These are phyloP conservation scores for Bungarus multicinctus DNA, from an alignment of 2,113 vertebrate genomes.

Conservation along the genomic window DNA sequence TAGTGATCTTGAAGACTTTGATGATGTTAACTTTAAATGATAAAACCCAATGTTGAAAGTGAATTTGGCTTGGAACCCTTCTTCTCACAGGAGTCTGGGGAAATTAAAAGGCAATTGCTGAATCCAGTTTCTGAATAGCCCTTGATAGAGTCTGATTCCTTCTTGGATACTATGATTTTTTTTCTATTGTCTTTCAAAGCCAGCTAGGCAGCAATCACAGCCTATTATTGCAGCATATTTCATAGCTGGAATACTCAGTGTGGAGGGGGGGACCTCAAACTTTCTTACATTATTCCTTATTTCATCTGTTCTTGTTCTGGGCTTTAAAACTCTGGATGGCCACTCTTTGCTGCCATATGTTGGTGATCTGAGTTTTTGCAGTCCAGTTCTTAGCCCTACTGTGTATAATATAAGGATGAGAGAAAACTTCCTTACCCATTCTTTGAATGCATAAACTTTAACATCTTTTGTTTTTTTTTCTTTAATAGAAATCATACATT, in stretches of 20 bases:
- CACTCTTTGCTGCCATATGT: background rate
- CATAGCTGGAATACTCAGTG: background rate
- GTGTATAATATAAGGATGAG: background rate
- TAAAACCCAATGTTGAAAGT: background rate
- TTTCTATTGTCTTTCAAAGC: background rate
- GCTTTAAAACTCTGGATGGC: background rate
- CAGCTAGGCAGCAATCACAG: background rate
- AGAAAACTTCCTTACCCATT: background rate
- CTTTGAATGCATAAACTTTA: background rate
- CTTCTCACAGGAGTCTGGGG: background rate
- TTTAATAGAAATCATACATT: background rate
- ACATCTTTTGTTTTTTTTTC: background rate
- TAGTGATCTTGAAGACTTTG: conserved; percentile 31
- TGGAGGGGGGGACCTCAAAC: background rate
- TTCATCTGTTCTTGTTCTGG: background rate
- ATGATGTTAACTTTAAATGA: conserved; percentile 23
- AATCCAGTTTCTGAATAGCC: background rate
- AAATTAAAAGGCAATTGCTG: background rate
- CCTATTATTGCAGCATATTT: background rate
- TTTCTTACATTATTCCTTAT: background rate
- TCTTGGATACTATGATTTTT: background rate
- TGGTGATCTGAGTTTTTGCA: background rate
- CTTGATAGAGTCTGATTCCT: background rate
- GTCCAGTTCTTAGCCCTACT: background rate
- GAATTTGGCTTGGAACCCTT: background rate